Conservation (phyloP, 2,888 invertebrate species). For the Trissolcus brochymenae region DNA sequence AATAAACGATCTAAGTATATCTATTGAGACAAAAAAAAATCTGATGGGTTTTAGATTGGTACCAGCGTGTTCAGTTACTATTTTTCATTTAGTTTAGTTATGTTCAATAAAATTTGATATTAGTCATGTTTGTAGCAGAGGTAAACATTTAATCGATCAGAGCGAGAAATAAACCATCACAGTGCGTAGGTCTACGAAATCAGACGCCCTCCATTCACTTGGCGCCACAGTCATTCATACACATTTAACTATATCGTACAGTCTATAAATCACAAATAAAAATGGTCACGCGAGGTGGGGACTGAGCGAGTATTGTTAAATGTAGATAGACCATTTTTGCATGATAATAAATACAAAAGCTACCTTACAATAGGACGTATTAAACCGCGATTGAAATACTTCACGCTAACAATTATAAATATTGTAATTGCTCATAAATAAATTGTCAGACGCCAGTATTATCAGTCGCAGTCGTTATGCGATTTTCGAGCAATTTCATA, state of each 20-base stretch:
- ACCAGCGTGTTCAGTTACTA: no score
- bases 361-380: slow-evolving; percentile 48
- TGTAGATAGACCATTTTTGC: slow-evolving; percentile 44
- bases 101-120: neutral
- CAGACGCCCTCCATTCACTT: slow-evolving; percentile 76
- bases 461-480: slow-evolving; percentile 3
- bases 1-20: no score
- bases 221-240: slow-evolving; percentile 76
- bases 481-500: slow-evolving; percentile 9
- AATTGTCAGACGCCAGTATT: slow-evolving; percentile 17
- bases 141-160: no score
- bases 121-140: neutral
- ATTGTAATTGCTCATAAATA: slow-evolving; percentile 42
- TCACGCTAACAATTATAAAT: slow-evolving; percentile 38
- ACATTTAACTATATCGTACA: slow-evolving; percentile 48
- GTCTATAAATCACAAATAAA: slow-evolving; percentile 52
- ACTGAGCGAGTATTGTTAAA: slow-evolving; percentile 39
- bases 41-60: no score
- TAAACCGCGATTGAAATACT: slow-evolving; percentile 35
- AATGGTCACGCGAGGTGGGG: slow-evolving; percentile 17
- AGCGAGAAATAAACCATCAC: slow-evolving; percentile 32
- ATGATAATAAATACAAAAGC: slow-evolving; percentile 48
- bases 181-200: slow-evolving; percentile 68
- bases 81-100: no score
- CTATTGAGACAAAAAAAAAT: no score